Percentiles rank a stretch among this genome's conserved stretches.
Evolutionary conservation across 2,113 vertebrate genomes (phyloP).

Genomic region (Chaetops frenatus): DNA sequence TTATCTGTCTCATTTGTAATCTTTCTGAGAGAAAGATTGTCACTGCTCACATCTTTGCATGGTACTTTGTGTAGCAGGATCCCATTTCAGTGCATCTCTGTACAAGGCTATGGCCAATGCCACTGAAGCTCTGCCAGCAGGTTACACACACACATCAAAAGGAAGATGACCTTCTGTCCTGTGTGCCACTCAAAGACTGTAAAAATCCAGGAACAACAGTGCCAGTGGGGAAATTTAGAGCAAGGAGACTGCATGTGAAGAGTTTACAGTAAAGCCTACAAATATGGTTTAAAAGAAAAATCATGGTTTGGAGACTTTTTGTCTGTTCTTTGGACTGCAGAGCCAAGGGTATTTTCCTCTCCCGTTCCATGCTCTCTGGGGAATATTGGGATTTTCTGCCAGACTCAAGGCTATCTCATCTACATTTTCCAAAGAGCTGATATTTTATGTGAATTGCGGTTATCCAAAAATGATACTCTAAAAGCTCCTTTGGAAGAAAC

Average conservation of each 20-base stretch:
- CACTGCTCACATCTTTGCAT: not conserved
- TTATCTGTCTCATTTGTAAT: not conserved
- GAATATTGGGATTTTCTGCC: not conserved
- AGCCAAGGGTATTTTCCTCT: not conserved
- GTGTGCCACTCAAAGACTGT: not conserved
- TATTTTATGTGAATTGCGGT: not conserved
- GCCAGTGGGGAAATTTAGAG: not conserved
- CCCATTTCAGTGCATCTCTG: not conserved
- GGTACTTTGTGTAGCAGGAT: not conserved
- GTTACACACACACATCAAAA: not conserved
- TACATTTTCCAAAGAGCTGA: not conserved
- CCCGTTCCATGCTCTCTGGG: not conserved
- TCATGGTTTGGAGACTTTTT: not conserved
- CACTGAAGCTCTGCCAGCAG: not conserved
- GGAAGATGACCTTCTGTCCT: not conserved
- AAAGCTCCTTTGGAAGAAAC: not conserved
- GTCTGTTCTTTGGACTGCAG: not conserved
- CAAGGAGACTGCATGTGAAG: not conserved
- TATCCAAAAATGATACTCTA: not conserved
- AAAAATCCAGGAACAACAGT: not conserved
- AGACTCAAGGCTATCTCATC: not conserved
- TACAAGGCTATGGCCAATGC: rapidly evolving
- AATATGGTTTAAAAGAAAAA: not conserved
- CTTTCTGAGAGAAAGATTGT: not conserved
- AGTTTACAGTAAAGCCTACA: not conserved